Percentiles rank a stretch among this genome's conserved stretches.
phyloP scores from a whole-genome alignment of 2,797 vertebrate genomes.

The Salarias fasciatus region DNA sequence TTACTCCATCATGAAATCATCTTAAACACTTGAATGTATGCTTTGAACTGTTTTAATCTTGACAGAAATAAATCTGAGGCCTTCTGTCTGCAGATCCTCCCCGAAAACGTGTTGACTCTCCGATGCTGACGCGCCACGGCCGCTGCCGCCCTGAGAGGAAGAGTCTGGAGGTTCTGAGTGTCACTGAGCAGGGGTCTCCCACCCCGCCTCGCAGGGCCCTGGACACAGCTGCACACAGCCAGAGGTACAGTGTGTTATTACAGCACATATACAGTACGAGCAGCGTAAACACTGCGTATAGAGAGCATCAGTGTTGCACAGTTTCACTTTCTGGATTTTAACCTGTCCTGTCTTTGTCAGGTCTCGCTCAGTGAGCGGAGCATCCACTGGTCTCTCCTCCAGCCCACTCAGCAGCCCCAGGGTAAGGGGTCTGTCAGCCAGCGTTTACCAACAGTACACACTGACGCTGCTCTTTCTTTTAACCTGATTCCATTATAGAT shows the following conservation, averaged over 20 bases:
- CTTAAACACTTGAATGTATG: no score
- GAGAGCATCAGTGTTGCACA: not conserved
- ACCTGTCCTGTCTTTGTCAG: slow-evolving; percentile 64
- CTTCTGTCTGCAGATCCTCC: slow-evolving; percentile 86
- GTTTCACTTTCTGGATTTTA: not conserved
- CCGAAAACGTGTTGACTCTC: slow-evolving; percentile 92
- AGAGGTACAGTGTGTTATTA: slow-evolving; percentile 68
- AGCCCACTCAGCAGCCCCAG: slow-evolving; percentile 94
- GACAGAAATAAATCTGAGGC: no score
- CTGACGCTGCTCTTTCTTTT: slow-evolving; percentile 1
- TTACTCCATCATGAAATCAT: no score
- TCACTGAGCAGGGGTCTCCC: slow-evolving; percentile 92
- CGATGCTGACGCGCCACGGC: slow-evolving; percentile 92
- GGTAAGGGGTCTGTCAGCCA: slow-evolving; percentile 83
- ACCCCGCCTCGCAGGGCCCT: slow-evolving; percentile 90
- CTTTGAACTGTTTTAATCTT: no score
- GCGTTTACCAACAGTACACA: slow-evolving; percentile 4
- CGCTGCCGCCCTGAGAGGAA: slow-evolving; percentile 92
- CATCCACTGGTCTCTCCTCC: slow-evolving; percentile 92
- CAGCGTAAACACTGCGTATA: not conserved
- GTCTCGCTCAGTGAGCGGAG: slow-evolving; percentile 93
- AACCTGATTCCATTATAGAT: slow-evolving; percentile 8
- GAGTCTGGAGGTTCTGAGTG: slow-evolving; percentile 93
- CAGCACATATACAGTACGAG: slow-evolving; percentile 7
- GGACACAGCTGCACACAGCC: slow-evolving; percentile 84